Conservation (phyloP, 2,888 invertebrate species). For the Blomia tropicalis region DNA sequence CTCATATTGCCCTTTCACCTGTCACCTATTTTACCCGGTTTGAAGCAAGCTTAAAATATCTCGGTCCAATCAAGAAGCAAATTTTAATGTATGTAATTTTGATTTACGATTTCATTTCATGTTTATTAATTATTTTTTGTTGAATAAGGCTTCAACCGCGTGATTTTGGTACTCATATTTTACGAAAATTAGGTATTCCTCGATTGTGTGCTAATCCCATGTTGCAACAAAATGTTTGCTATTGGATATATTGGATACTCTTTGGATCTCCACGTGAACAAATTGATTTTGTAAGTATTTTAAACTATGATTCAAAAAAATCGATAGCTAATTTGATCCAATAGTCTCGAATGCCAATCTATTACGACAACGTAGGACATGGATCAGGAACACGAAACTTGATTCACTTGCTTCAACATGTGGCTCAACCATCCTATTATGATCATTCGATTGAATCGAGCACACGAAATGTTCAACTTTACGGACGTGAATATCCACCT, state of each 20-base stretch:
- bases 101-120: too few species aligned
- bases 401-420: background rate
- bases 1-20: constrained; percentile 22
- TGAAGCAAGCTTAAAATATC: background rate
- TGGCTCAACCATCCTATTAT: background rate
- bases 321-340: too few species aligned
- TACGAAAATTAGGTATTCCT: background rate
- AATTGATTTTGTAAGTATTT: background rate
- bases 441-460: background rate
- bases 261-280: background rate
- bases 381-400: background rate
- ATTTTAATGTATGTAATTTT: background rate
- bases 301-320: too few species aligned
- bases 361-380: background rate
- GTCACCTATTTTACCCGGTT: constrained; percentile 11
- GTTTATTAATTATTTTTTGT: too few species aligned
- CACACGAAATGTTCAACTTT: background rate
- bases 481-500: background rate
- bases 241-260: background rate
- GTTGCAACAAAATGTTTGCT: constrained; percentile 3
- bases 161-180: background rate
- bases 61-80: background rate
- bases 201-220: constrained; percentile 2
- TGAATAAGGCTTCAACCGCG: too few species aligned
- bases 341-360: constrained; percentile 5